Base-by-base conservation (phyloP, 2,888 invertebrate genomes). In the Neoscelio sp. region DNA sequence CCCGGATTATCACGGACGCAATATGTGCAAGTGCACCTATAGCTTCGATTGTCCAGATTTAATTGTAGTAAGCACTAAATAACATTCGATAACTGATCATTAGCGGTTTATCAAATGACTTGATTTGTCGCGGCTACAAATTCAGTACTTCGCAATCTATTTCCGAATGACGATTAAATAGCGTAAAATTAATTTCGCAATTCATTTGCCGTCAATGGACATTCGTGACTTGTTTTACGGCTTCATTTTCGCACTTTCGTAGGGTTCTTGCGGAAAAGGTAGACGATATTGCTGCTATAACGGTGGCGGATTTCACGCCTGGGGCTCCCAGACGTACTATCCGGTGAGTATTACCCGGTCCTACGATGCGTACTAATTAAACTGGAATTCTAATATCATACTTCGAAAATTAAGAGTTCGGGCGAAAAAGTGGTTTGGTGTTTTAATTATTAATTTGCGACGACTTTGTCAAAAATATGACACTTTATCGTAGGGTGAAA, bases 221-320 rank as follows among this genome's bases (percentile, higher is more conserved):
- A 67, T 65, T 60, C 17, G 28, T 20, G 33, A 42, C 50, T 23
- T 33, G 40, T 33, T 75, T 52, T 52, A 44, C 33, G 35, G 20
- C 12, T 50, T 40, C 26, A 64, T 65, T 65, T 62, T 68, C 52
- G 7, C 28, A 18, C 42, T 68, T 46, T 65, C 54, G 13, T 91
- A 94, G 94, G 93, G 93, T 7, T 92, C 92, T 13, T 95, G 95
- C 83, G 93, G 93, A 23, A 89, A 89, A 0, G 93, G 93, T 5
- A 94, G 93, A 86, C 92, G 91, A 80, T 92, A 94, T 76, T 95
- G 95, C 86, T 95, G 95, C 85, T 93, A 92, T 88, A 92, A 92
- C 65, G 88, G 90, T 78, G 76, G 80, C 12, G 82, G 74, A 56
- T 78, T 81, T 52, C 74, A 40, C 15, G 82, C 80, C 26, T 82